These are phyloP conservation scores for Thunnus albacares DNA, from an alignment of 2,797 vertebrate genomes.

Conservation along the genomic window DNA sequence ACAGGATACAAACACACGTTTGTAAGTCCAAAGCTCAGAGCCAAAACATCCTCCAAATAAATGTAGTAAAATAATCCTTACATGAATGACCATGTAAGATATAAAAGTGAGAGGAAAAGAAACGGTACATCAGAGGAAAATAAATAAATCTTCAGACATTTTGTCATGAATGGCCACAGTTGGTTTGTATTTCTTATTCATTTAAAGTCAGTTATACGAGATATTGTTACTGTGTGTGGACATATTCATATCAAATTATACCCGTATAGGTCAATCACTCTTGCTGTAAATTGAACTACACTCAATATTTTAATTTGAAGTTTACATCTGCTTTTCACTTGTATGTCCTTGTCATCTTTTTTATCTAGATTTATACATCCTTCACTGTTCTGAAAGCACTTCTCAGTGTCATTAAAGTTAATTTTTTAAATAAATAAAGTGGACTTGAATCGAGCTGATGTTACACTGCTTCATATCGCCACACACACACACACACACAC, in stretches of 20 bases:
- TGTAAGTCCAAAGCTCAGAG: background rate
- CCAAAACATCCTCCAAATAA: background rate
- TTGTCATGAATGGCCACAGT: background rate
- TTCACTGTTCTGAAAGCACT: background rate
- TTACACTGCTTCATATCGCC: slow-evolving; percentile 10
- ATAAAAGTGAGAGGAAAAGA: too few species aligned
- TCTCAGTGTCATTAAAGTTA: background rate
- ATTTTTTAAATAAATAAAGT: slow-evolving; percentile 4
- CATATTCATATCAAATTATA: background rate
- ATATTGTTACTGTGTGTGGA: background rate
- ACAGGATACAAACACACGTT: background rate
- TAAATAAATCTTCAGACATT: too few species aligned
- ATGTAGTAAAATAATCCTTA: background rate
- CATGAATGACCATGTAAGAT: background rate
- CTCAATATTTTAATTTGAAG: background rate
- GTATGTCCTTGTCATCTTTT: background rate
- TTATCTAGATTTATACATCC: background rate
- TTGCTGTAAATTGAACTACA: background rate
- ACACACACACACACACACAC: slow-evolving; percentile 20
- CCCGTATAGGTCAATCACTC: background rate
- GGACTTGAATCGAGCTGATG: slow-evolving; percentile 3
- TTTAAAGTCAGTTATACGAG: too few species aligned
- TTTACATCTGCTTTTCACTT: background rate
- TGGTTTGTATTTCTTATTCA: background rate
- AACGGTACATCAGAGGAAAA: too few species aligned